A percentile compares a stretch with the other conserved stretches of the same genome.
These are phyloP conservation scores for Brachyalestes nurse DNA, from an alignment of 2,797 vertebrate species.

Conservation along the genomic window DNA sequence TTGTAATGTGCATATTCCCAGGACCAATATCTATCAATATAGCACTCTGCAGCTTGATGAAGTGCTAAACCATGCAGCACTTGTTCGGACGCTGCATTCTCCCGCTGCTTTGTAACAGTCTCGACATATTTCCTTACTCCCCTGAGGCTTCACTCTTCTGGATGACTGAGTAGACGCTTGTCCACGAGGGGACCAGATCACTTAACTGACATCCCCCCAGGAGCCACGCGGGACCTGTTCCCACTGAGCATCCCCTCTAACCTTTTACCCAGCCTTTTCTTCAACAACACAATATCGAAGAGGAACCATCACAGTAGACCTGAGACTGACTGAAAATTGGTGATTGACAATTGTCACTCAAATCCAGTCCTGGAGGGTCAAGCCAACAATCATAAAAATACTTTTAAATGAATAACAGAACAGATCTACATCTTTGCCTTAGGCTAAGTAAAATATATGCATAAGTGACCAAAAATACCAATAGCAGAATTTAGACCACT, in stretches of 20 bases:
- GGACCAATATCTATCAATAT: conserved; percentile 48
- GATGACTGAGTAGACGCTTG: conserved; percentile 73
- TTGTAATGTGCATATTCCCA: conserved; percentile 30
- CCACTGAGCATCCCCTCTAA: conserved; percentile 53
- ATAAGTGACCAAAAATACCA: too few relatives aligned
- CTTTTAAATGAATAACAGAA: too few relatives aligned
- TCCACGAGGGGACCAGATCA: conserved; percentile 72
- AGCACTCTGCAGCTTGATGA: conserved; percentile 45
- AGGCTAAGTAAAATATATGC: too few relatives aligned
- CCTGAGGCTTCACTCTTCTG: conserved; percentile 66
- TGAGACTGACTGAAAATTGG: not conserved
- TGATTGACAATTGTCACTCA: not conserved
- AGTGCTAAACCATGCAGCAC: conserved; percentile 59
- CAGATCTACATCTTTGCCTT: too few relatives aligned
- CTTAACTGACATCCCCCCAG: conserved; percentile 69
- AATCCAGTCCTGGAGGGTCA: not conserved
- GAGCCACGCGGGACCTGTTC: conserved; percentile 57
- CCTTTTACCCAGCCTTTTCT: conserved; percentile 54
- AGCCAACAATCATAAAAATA: too few relatives aligned
- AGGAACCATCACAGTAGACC: not conserved
- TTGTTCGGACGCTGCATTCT: conserved; percentile 60
- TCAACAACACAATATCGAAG: conserved; percentile 6
- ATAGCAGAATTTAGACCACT: too few relatives aligned
- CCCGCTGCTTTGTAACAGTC: conserved; percentile 55
- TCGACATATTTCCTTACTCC: conserved; percentile 64